Conservation (phyloP, 2,797 vertebrate species). For the Coluber constrictor region DNA sequence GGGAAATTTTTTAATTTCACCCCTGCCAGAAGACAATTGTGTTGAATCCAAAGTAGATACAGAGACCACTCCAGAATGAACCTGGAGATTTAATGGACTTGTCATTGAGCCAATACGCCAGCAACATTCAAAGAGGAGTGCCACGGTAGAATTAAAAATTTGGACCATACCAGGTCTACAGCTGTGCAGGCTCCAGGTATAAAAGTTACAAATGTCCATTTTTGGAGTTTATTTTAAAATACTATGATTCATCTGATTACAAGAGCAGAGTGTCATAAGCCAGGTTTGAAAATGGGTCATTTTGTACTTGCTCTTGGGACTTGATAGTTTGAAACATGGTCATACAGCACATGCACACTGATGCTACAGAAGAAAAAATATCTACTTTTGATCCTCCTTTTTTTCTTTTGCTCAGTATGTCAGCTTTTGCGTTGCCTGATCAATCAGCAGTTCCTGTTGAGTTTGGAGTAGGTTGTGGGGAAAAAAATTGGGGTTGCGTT, state of each 20-base stretch:
- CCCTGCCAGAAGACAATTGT: not conserved
- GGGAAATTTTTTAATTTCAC: too few relatives aligned
- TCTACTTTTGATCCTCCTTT: not conserved
- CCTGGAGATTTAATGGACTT: not conserved
- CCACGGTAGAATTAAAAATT: not conserved
- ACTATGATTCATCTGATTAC: not conserved
- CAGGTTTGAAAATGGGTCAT: not conserved
- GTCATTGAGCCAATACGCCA: not conserved
- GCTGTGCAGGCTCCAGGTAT: too few relatives aligned
- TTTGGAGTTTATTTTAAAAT: not conserved
- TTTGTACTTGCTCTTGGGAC: not conserved
- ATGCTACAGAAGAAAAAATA: not conserved
- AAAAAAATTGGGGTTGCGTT: not conserved
- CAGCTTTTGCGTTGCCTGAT: not conserved
- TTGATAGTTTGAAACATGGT: not conserved
- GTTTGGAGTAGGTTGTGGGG: not conserved
- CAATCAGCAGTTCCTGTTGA: not conserved
- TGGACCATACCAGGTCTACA: not conserved
- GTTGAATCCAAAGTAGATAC: not conserved
- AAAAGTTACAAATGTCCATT: not conserved
- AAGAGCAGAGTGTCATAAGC: not conserved
- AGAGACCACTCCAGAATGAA: not conserved
- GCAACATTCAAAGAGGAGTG: not conserved
- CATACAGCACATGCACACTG: not conserved
- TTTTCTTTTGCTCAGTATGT: not conserved